Evolutionary conservation across 2,113 vertebrate genomes (phyloP), one percentile per base, ranked within the genome.

Genomic region (Tetraodon nigroviridis): DNA sequence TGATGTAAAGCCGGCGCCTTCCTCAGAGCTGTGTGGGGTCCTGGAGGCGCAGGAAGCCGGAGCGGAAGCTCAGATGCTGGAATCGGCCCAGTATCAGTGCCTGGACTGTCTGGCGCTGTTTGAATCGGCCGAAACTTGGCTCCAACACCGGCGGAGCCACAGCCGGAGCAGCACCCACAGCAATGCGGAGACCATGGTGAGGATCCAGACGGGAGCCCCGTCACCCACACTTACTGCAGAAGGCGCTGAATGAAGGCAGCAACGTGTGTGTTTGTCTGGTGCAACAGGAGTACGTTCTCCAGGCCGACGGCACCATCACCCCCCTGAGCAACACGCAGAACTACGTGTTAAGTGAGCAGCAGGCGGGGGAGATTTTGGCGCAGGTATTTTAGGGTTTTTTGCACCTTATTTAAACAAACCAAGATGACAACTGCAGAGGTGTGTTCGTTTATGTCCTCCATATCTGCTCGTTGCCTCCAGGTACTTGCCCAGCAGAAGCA

Each of bases 21-120:
- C 22, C 13, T 17, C 69, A 91, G 89, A 86, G 71, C 42, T 90
- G 59, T 89, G 86, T 50, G 87, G 90, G 75, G 85, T 90, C 49
- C 42, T 82, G 61, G 87, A 88, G 58, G 67, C 75, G 0, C 80
- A 78, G 20, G 83, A 80, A 2, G 59, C 59, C 0, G 64, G 49
- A 5, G 46, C 79, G 0, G 81, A 75, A 3, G 60, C 51, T 49
- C 67, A 78, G 24, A 15, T 14, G 17, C 64, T 75, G 0, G 86
- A 89, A 47, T 90, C 93, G 14, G 92, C 94, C 55, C 93, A 92
- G 67, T 95, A 94, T 84, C 93, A 95, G 79, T 96, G 94, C 61
- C 87, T 91, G 4, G 93, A 95, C 62, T 96, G 94, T 60, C 87
- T 92, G 67, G 90, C 92, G 51, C 88, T 96, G 19, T 96, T 95